Evolutionary conservation across 2,113 vertebrate species (phyloP).

Genomic region (Procavia capensis): DNA sequence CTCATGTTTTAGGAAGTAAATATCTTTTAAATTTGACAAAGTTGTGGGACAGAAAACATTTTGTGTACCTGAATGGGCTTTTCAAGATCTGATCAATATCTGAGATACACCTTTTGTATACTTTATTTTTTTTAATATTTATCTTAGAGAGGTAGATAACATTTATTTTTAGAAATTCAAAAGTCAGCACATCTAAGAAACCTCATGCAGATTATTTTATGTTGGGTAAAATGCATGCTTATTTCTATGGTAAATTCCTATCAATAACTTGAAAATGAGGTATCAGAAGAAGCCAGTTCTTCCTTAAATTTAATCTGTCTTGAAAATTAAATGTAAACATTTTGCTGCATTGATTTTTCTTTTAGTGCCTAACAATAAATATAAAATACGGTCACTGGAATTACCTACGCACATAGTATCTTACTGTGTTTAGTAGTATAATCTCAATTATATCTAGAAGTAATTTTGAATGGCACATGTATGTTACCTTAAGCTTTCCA

Average conservation of each 20-base stretch:
- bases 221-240: slow-evolving; percentile 56
- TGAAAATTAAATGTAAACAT: not conserved
- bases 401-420: not conserved
- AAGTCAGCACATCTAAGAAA: slow-evolving; percentile 37
- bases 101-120: slow-evolving; percentile 60
- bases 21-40: no score
- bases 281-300: not conserved
- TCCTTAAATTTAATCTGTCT: slow-evolving; percentile 46
- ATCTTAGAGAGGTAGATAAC: slow-evolving; percentile 82
- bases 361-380: not conserved
- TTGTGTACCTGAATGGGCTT: slow-evolving; percentile 1
- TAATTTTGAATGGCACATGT: not conserved
- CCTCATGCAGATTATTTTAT: slow-evolving; percentile 70
- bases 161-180: slow-evolving; percentile 85
- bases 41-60: no score
- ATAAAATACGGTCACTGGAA: slow-evolving; percentile 60
- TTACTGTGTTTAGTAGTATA: not conserved
- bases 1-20: no score
- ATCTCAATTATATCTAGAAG: not conserved
- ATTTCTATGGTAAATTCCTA: slow-evolving; percentile 62
- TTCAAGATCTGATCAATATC: slow-evolving; percentile 14
- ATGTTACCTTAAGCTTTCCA: not conserved
- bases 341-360: not conserved
- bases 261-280: slow-evolving; percentile 30
- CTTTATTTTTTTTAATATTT: not conserved